A percentile compares a stretch with the other conserved stretches of the same genome.
These are phyloP conservation scores for Contarinia nasturtii DNA, from an alignment of 1,140 invertebrate genomes.

Conservation along the genomic window DNA sequence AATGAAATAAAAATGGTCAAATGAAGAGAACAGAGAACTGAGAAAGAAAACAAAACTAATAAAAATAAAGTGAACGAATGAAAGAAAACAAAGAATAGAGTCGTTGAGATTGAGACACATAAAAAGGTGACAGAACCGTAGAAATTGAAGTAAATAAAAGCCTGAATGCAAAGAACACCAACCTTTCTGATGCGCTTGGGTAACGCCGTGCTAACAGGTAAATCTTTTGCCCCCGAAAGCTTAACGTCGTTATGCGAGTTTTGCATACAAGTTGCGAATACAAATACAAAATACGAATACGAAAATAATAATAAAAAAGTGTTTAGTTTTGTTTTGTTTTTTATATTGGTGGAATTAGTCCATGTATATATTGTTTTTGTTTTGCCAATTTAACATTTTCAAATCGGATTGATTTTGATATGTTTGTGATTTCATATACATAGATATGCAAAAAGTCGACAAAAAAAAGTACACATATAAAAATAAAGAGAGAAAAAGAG, in stretches of 20 bases:
- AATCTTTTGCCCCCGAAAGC: conserved; percentile 6
- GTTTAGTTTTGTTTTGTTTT: conserved; percentile 6
- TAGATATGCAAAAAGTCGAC: no score
- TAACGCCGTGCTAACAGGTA: conserved; percentile 4
- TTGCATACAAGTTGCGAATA: background rate
- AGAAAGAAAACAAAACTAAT: no score
- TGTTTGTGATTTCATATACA: no score
- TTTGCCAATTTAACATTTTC: conserved; percentile 4
- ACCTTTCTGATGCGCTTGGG: conserved; percentile 6
- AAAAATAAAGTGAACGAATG: no score
- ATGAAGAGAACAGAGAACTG: no score
- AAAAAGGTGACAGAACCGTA: background rate
- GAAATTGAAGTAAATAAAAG: background rate
- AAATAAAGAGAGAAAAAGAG: conserved; percentile 6
- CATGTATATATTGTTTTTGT: conserved; percentile 4
- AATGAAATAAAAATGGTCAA: no score
- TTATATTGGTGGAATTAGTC: conserved; percentile 6
- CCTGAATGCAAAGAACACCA: conserved; percentile 1
- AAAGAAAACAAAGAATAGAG: no score
- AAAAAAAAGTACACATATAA: conserved; percentile 1
- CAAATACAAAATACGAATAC: no score
- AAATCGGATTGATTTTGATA: background rate
- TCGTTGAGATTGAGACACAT: no score
- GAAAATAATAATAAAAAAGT: background rate
- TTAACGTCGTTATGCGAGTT: background rate